Evolutionary conservation across 2,888 invertebrate genomes (phyloP).

Genomic region (Tillus elongatus): DNA sequence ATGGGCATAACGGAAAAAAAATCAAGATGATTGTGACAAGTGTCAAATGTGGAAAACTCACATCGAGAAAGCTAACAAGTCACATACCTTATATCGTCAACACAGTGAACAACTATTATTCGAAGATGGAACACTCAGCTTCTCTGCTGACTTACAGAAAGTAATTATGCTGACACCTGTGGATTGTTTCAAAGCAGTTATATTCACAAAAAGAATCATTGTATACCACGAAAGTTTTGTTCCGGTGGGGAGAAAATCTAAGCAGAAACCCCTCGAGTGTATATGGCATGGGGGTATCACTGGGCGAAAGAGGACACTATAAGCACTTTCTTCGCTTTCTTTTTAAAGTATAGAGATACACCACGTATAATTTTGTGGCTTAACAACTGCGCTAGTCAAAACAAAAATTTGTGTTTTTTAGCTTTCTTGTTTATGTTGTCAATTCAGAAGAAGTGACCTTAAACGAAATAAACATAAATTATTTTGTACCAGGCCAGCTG

Average conservation of each 20-base stretch:
- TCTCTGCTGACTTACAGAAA: conserved; percentile 15
- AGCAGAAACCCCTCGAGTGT: conserved; percentile 1
- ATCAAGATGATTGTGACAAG: conserved; percentile 8
- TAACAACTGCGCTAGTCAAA: conserved; percentile 20
- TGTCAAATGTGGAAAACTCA: conserved; percentile 10
- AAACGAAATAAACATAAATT: conserved; percentile 15
- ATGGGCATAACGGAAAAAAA: too few species aligned
- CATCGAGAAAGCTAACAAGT: conserved; percentile 9
- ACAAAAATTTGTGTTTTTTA: conserved; percentile 20
- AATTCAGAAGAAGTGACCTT: too few species aligned
- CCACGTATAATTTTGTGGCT: conserved; percentile 18
- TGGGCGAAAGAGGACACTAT: conserved; percentile 8
- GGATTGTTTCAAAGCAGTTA: conserved; percentile 10
- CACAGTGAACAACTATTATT: too few species aligned
- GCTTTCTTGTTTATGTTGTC: conserved; percentile 17
- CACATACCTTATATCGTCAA: conserved; percentile 7
- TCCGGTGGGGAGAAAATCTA: conserved; percentile 1
- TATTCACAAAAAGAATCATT: too few species aligned
- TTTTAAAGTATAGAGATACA: conserved; percentile 12
- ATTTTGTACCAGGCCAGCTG: conserved; percentile 19
- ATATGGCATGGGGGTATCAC: conserved; percentile 7
- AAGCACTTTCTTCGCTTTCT: conserved; percentile 5
- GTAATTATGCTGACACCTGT: conserved; percentile 10
- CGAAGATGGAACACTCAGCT: conserved; percentile 8
- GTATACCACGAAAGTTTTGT: too few species aligned